These are phyloP conservation scores for Cossypha caffra DNA, from an alignment of 2,797 vertebrate genomes.

Conservation along the genomic window DNA sequence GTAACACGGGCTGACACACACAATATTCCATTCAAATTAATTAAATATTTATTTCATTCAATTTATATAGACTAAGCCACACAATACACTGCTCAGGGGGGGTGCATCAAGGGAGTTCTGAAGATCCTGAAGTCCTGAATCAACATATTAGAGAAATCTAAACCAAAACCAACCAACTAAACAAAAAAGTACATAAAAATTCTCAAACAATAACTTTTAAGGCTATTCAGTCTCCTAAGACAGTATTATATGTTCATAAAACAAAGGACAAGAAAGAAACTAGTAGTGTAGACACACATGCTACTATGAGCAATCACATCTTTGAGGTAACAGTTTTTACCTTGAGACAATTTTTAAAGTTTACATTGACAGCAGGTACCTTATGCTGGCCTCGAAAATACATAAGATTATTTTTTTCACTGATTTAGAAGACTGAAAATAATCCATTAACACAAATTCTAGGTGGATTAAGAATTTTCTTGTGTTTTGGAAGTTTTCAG, in stretches of 20 bases:
- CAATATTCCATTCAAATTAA: neutral
- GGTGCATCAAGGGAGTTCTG: neutral
- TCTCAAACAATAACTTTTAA: neutral
- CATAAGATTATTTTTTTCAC: accelerated
- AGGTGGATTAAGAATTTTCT: neutral
- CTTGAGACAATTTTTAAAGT: accelerated
- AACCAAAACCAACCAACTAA: neutral
- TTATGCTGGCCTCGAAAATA: neutral
- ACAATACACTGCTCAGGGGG: neutral
- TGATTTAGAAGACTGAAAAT: neutral
- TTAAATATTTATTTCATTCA: too few relatives aligned
- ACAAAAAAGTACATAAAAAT: neutral
- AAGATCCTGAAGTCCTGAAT: neutral
- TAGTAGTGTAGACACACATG: neutral
- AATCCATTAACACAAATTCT: neutral
- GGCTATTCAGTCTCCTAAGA: neutral
- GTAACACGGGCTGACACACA: neutral
- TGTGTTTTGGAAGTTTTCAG: neutral
- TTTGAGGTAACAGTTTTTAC: neutral
- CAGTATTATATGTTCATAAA: neutral
- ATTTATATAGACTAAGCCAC: neutral
- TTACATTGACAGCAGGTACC: neutral
- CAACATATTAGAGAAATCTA: neutral
- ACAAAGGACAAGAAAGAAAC: neutral
- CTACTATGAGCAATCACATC: neutral